A percentile compares a stretch with the other conserved stretches of the same genome.
phyloP scores from a whole-genome alignment of 2,888 invertebrate genomes.

The Drosophila kuntzei region DNA sequence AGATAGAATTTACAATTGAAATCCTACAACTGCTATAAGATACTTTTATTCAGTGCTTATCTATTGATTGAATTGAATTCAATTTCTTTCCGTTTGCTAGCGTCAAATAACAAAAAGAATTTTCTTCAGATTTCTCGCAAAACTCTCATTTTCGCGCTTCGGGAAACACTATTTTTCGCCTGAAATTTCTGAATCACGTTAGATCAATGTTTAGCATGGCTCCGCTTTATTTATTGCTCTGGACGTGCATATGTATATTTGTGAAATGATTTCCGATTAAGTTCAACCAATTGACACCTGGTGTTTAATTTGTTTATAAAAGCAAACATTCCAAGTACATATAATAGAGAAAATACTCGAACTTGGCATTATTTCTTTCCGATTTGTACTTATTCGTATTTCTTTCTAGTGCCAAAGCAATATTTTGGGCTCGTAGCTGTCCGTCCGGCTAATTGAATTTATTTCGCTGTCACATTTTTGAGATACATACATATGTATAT shows the following conservation, averaged over 20 bases:
- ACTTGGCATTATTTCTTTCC: neutral
- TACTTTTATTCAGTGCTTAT: neutral
- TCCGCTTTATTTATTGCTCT: neutral
- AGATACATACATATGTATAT: conserved; percentile 1
- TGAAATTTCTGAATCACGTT: conserved; percentile 1
- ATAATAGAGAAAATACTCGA: neutral
- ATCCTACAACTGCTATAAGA: neutral
- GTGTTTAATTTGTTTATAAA: conserved; percentile 47
- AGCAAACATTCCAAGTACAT: conserved; percentile 7
- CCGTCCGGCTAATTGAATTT: conserved; percentile 29
- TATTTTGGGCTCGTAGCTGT: conserved; percentile 18
- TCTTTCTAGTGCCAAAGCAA: too few species aligned
- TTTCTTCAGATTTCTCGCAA: neutral
- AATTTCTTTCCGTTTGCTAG: neutral
- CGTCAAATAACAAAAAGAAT: neutral
- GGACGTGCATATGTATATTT: conserved; percentile 1
- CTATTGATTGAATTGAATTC: neutral
- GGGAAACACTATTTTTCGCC: neutral
- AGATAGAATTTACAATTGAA: neutral
- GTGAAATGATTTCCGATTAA: conserved; percentile 40
- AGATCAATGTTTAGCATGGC: neutral
- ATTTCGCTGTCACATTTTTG: conserved; percentile 14
- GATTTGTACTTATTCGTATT: too few species aligned
- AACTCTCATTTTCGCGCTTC: neutral
- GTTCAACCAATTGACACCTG: conserved; percentile 58